Conservation (phyloP, 2,797 vertebrate genomes). For the Pyrrhura leucotis region DNA sequence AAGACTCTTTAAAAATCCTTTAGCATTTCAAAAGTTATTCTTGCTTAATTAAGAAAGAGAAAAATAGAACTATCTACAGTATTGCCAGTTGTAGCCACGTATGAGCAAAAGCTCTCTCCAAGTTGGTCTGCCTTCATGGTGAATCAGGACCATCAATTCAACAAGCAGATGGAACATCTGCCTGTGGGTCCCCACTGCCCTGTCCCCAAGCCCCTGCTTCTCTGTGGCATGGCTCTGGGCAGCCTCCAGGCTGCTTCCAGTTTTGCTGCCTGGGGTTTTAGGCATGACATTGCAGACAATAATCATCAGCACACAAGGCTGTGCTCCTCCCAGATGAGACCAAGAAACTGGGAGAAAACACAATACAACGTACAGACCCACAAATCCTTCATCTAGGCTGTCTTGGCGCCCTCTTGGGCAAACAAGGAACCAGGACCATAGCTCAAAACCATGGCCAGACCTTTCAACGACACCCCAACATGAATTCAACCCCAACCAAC, state of each 20-base stretch:
- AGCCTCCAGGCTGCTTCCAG: background rate
- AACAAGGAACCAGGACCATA: background rate
- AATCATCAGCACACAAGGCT: background rate
- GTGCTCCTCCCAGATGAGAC: background rate
- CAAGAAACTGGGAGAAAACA: background rate
- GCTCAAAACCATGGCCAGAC: background rate
- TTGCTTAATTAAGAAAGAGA: background rate
- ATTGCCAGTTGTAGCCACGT: background rate
- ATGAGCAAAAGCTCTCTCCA: background rate
- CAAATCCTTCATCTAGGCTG: background rate
- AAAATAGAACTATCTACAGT: background rate
- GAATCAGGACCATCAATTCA: background rate
- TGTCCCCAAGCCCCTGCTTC: background rate
- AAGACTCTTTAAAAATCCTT: background rate
- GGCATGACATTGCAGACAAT: background rate
- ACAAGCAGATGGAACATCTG: background rate
- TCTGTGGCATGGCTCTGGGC: background rate
- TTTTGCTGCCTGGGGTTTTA: background rate
- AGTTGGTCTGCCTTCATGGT: background rate
- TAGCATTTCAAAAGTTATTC: background rate
- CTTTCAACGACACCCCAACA: background rate
- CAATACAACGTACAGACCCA: accelerated
- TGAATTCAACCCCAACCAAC: background rate
- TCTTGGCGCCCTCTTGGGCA: background rate
- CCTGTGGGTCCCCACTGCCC: background rate